Evolutionary conservation across 2,113 vertebrate species (phyloP), one percentile per base, ranked within the genome.

Genomic region (Thalassoma bifasciatum): DNA sequence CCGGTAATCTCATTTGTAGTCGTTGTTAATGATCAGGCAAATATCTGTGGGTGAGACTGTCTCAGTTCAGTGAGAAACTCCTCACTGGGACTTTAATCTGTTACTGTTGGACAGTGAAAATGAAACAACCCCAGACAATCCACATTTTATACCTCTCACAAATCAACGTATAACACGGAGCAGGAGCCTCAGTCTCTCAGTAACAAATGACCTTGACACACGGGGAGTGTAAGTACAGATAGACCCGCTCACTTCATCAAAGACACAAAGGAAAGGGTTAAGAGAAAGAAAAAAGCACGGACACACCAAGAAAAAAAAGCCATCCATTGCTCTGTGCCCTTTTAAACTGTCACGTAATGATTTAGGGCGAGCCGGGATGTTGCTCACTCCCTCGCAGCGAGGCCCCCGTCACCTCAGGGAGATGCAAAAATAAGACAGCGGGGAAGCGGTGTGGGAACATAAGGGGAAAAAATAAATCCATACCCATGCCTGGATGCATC

Each of bases 271-370:
- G 67, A 83, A 89, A 47, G 78, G 79, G 74, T 85, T 78, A 90
- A 76, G 79, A 69, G 78, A 62, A 73, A 85, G 84, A 85, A 87
- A 93, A 85, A 93, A 85, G 85, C 88, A 90, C 81, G 79, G 85
- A 76, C 89, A 92, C 85, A 74, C 60, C n/a, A 66, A 58, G 24
- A 44, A 42, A 77, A 86, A 88, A 87, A 82, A 88, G 62, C 70
- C 84, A 88, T 87, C 82, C 66, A 81, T 89, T 84, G 76, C 83
- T 79, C 70, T 73, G 72, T 88, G 89, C 84, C 91, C 91, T 93
- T 93, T 92, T 82, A 92, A 92, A 90, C 79, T 91, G 90, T 91
- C 93, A 88, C 47, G 83, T 89, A 67, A 76, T 90, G 90, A 93
- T 93, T 92, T 91, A 90, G 79, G 86, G 86, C 84, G 77, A 79